Evolutionary conservation across 2,797 vertebrate genomes (phyloP).

Genomic region (Streptopelia turtur): DNA sequence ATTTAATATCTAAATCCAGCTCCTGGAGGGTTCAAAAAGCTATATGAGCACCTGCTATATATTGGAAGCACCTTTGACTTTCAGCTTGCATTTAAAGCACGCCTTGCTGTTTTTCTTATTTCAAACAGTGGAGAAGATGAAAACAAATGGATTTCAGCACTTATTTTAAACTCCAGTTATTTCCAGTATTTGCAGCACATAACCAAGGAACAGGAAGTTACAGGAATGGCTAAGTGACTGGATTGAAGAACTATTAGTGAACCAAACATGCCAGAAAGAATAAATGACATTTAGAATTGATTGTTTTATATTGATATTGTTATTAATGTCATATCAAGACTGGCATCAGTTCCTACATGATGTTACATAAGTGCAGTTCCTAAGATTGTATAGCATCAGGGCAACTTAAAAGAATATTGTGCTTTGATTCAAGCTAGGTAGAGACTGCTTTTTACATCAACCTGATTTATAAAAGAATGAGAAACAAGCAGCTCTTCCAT

Average conservation of each 20-base stretch:
- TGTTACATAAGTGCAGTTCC: background rate
- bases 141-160: background rate
- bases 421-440: background rate
- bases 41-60: background rate
- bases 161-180: background rate
- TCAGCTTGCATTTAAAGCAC: background rate
- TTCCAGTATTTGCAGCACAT: conserved; percentile 50
- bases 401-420: background rate
- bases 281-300: background rate
- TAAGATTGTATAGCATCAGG: background rate
- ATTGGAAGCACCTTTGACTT: conserved; percentile 13
- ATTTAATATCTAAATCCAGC: background rate
- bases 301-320: background rate
- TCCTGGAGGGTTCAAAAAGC: background rate
- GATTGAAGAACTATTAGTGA: conserved; percentile 14
- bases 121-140: background rate
- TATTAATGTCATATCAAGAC: background rate
- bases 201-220: conserved; percentile 16
- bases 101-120: background rate
- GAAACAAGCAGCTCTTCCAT: background rate
- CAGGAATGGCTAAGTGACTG: conserved; percentile 21
- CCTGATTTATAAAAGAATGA: background rate
- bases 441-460: background rate
- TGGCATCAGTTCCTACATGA: background rate
- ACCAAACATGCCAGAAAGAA: background rate